Evolutionary conservation across 2,888 invertebrate species (phyloP), one percentile per base, ranked within the genome.

Genomic region (Hetaerina titia): DNA sequence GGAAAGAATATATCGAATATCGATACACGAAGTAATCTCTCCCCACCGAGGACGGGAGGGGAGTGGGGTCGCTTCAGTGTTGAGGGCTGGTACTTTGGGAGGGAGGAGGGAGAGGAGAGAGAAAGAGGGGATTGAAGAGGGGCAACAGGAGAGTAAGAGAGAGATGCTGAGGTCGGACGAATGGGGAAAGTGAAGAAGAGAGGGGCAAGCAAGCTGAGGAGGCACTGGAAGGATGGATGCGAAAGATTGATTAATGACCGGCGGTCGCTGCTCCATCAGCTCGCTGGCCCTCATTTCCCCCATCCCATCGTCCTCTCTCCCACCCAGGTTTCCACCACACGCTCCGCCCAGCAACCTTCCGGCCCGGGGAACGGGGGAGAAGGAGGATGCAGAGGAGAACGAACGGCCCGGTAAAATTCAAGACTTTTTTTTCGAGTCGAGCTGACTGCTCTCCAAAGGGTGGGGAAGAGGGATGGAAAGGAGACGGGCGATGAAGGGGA

Each of bases 241-340:
- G 45, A 45, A 45, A 69, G 92, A 92, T 92, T 92, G 92, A 92
- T 92, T 92, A 92, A 92, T 92, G 92, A 69, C 63, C 57, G 22
- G n/a, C 88, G 56, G 90, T 22, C 17, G 69, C 74, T 25, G 8
- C 9, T 25, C 69, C 69, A n/a, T 45, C 45, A 8, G 25, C 74
- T 11, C 74, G 9, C 74, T 25, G 9, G 74, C 25, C 25, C 74
- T 15, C 31, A 31, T 81, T 31, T 81, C 81, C 25, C 81, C 69
- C n/a, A 9, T 22, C 69, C 22, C 69, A 22, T 45, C 45, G 45
- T 45, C 45, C 45, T 45, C 45, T 45, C 45, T 45, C 31, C 31
- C 25, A 31, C 81, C 22, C 25, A 4, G 25, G 81, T 5, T 8
- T 22, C n/a, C n/a, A 63, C 69, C 45, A 45, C 45, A 9, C 69